Conservation (phyloP, 2,113 vertebrate genomes). For the Narcine bancroftii region DNA sequence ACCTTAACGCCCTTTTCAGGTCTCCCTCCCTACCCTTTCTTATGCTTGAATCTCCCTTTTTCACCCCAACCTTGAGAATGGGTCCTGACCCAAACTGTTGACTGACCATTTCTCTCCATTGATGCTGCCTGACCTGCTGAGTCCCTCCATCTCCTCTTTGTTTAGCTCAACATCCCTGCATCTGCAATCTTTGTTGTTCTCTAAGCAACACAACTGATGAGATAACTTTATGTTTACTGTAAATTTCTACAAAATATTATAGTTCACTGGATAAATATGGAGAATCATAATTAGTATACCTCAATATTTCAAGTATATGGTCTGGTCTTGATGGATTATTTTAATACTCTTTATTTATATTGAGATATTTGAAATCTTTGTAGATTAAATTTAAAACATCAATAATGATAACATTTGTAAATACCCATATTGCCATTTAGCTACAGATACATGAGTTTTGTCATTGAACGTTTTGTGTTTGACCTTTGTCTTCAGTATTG, state of each 20-base stretch:
- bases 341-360: conserved; percentile 20
- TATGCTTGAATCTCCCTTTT: too few relatives aligned
- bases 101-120: too few relatives aligned
- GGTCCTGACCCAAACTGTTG: too few relatives aligned
- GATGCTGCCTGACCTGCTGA: too few relatives aligned
- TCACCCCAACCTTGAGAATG: too few relatives aligned
- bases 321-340: neutral
- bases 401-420: neutral
- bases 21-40: too few relatives aligned
- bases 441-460: neutral
- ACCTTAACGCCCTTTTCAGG: too few relatives aligned
- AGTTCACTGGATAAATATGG: neutral
- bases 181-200: too few relatives aligned
- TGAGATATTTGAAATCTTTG: neutral
- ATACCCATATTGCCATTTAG: neutral
- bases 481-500: neutral
- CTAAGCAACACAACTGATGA: neutral
- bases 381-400: conserved; percentile 30
- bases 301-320: neutral
- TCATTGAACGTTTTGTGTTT: too few relatives aligned
- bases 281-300: neutral
- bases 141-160: too few relatives aligned
- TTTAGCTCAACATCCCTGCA: too few relatives aligned
- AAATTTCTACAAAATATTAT: neutral
- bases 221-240: neutral